Evolutionary conservation across 1,140 invertebrate species (phyloP).

Genomic region (Habropoda laboriosa): DNA sequence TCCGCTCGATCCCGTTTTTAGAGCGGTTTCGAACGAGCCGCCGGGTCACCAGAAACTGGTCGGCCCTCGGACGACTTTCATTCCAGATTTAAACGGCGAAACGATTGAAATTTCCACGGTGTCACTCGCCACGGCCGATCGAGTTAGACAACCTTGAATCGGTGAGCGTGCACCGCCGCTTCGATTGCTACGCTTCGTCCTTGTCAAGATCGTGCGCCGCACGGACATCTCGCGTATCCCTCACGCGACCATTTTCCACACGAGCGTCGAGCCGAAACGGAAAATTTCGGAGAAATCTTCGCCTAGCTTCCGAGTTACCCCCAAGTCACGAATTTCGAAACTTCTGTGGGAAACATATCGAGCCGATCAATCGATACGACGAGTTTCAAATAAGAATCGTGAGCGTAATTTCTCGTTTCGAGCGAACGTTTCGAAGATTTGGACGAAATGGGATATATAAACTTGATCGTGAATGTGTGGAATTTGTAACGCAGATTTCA

Average conservation of each 20-base stretch:
- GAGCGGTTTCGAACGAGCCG: neutral
- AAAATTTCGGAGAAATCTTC: neutral
- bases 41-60: conserved; percentile 41
- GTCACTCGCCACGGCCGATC: conserved; percentile 14
- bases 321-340: too few relatives aligned
- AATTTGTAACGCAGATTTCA: too few relatives aligned
- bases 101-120: conserved; percentile 54
- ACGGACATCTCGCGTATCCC: neutral
- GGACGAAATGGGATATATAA: too few relatives aligned
- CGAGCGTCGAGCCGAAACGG: neutral
- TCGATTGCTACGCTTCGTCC: conserved; percentile 23
- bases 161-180: conserved; percentile 10
- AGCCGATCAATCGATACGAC: neutral
- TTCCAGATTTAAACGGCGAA: conserved; percentile 51
- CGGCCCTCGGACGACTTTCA: conserved; percentile 57
- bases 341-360: too few relatives aligned
- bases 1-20: conserved; percentile 8
- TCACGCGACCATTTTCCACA: neutral
- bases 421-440: neutral
- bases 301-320: too few relatives aligned
- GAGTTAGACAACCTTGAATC: conserved; percentile 55
- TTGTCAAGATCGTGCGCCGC: conserved; percentile 30
- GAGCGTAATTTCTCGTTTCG: neutral
- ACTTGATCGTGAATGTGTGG: too few relatives aligned
- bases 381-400: neutral